Evolutionary conservation across 2,113 vertebrate genomes (phyloP).

Genomic region (Anas platyrhynchos): DNA sequence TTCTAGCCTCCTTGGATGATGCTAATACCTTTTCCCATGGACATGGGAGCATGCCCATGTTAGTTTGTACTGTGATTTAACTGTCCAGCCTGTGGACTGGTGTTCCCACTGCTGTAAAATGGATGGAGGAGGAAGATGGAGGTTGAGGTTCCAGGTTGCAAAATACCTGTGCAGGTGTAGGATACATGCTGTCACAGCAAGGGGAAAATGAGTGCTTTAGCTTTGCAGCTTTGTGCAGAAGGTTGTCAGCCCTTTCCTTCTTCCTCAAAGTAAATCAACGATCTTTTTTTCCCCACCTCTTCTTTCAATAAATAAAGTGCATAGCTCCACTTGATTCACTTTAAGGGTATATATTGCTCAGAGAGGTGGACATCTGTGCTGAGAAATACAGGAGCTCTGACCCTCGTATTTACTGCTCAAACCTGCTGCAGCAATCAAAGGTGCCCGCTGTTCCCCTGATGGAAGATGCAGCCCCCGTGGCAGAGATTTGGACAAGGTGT

Average conservation of each 20-base stretch:
- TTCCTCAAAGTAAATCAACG: background rate
- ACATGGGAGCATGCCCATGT: background rate
- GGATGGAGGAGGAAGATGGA: background rate
- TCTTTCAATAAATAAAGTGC: background rate
- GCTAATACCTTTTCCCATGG: slow-evolving; percentile 23
- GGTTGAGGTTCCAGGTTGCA: background rate
- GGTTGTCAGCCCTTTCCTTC: background rate
- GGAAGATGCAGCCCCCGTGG: background rate
- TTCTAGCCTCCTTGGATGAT: background rate
- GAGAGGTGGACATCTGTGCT: background rate
- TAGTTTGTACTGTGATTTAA: background rate
- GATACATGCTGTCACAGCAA: background rate
- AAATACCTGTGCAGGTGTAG: background rate
- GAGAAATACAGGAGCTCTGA: background rate
- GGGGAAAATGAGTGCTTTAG: background rate
- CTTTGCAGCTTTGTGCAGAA: background rate
- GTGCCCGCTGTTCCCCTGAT: background rate
- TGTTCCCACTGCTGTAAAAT: background rate
- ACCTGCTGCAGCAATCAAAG: background rate
- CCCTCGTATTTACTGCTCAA: background rate
- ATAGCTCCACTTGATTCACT: background rate
- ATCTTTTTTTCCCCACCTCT: background rate
- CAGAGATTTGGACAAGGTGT: background rate
- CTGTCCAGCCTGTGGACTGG: background rate
- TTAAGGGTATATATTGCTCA: background rate